Base-by-base conservation (phyloP, 2,797 vertebrate genomes). In the Protonibea diacanthus region DNA sequence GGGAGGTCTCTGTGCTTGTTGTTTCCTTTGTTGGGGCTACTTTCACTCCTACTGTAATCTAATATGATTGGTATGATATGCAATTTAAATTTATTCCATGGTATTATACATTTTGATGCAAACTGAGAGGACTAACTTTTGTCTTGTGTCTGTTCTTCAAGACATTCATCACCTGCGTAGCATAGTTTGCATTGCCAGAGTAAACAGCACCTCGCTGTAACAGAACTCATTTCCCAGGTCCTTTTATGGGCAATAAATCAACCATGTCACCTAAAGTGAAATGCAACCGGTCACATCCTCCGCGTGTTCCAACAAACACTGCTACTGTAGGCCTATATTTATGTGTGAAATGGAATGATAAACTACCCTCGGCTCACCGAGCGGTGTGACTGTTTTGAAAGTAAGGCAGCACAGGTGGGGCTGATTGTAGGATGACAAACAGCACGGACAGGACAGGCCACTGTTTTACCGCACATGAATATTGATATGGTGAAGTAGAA, bases 211-310 rank as follows among this genome's bases (percentile, higher is more conserved):
- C 72, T 67, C 10, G 1, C 65, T 78, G 33, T 38, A 40, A 70
- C 38, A 76, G 62, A 83, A 56, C 63, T 61, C 5, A 52, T 88
- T 84, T 75, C 51, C 69, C 55, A 58, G 62, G 52, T 76, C 38
- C 33, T 75, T 85, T 80, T 74, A 82, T 42, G 55, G 61, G 18
- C 63, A 42, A 81, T 91, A 90, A 85, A 92, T 92, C 90, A 85
- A 60, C 29, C 17, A 4, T 10, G 72, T 70, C 69, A 87, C 81
- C 80, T 74, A 58, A 71, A 76, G 76, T 64, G 59, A 83, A 85
- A 79, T 40, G 70, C 86, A 80, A 69, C 38, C 0, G 61, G 42
- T 76, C 65, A 21, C 67, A 59, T 83, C 82, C 61, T 70, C 38
- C 60, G 57, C 51, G 21, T 49, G 76, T 73, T 72, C 63, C 56